A percentile compares a stretch with the other conserved stretches of the same genome.
phyloP scores from a whole-genome alignment of 1,140 invertebrate species.

The Acromyrmex echinatior region DNA sequence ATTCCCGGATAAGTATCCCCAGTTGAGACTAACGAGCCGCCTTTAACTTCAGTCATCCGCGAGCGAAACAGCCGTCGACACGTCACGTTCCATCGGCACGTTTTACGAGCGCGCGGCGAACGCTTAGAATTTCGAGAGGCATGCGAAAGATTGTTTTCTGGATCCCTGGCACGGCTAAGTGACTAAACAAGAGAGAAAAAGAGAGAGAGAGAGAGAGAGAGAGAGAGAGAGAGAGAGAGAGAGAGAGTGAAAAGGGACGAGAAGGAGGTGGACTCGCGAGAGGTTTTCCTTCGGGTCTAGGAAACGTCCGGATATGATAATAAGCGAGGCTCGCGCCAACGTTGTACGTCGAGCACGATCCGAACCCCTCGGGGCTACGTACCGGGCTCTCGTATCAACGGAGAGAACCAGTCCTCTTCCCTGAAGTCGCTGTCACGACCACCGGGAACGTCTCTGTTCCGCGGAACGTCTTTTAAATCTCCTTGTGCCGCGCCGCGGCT shows the following conservation, averaged over 20 bases:
- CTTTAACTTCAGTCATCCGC: conserved; percentile 59
- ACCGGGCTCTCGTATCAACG: conserved; percentile 73
- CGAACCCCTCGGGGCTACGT: conserved; percentile 70
- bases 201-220: background rate
- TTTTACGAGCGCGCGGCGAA: conserved; percentile 58
- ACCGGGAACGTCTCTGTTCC: conserved; percentile 76
- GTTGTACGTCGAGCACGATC: conserved; percentile 75
- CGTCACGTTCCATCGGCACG: conserved; percentile 63
- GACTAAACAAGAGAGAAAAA: background rate
- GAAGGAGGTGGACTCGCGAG: conserved; percentile 61
- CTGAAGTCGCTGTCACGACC: conserved; percentile 77
- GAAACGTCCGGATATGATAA: conserved; percentile 80
- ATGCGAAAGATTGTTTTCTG: conserved; percentile 63
- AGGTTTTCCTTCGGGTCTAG: conserved; percentile 73
- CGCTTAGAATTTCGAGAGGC: conserved; percentile 60
- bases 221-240: conserved; percentile 16
- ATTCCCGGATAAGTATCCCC: conserved; percentile 55
- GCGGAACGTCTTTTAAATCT: conserved; percentile 67
- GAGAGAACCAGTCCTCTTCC: conserved; percentile 74
- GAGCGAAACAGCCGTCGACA: conserved; percentile 57
- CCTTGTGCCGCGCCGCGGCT: conserved; percentile 35
- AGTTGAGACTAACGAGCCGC: conserved; percentile 58
- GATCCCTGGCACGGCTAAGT: conserved; percentile 30
- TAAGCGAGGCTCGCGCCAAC: conserved; percentile 78
- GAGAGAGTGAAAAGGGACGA: conserved; percentile 34